Percentiles rank a stretch among this genome's conserved stretches.
Conservation (phyloP, 2,113 vertebrate genomes). For the Eclectus roratus region DNA sequence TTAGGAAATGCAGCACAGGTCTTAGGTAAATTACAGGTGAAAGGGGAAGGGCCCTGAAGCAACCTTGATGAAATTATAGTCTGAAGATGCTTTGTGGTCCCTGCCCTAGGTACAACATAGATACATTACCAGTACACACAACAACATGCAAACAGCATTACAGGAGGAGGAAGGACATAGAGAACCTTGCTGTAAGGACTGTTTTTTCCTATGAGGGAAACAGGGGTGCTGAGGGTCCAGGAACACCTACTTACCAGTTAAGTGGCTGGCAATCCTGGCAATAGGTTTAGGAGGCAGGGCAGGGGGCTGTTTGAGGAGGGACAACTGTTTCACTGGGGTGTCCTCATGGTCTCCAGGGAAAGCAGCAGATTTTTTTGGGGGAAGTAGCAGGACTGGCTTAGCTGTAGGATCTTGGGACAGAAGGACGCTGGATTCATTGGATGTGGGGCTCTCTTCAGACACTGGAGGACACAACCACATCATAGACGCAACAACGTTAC, state of each 20-base stretch:
- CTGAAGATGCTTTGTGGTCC: background rate
- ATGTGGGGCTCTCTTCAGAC: constrained; percentile 88
- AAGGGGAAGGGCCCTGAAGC: background rate
- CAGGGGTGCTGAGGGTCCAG: background rate
- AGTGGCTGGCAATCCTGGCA: constrained; percentile 92
- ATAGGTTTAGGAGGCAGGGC: constrained; percentile 98
- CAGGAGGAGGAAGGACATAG: background rate
- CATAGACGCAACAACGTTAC: constrained; percentile 78
- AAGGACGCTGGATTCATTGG: constrained; percentile 84
- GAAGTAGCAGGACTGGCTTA: constrained; percentile 88
- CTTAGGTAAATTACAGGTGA: background rate
- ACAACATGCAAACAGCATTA: background rate
- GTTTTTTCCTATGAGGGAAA: constrained; percentile 38
- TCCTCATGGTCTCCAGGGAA: constrained; percentile 92
- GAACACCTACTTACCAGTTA: constrained; percentile 85
- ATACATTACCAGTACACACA: background rate
- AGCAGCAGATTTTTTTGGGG: constrained; percentile 89
- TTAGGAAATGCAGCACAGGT: background rate
- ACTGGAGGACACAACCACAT: constrained; percentile 84
- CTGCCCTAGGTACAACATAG: background rate
- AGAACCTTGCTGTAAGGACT: background rate
- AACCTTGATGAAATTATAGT: background rate
- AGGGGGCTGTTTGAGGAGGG: constrained; percentile 96
- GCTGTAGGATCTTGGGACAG: constrained; percentile 89
- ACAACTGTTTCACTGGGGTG: constrained; percentile 86